A percentile compares a stretch with the other conserved stretches of the same genome.
Conservation (phyloP, 2,113 vertebrate species). For the Elephas maximus region DNA sequence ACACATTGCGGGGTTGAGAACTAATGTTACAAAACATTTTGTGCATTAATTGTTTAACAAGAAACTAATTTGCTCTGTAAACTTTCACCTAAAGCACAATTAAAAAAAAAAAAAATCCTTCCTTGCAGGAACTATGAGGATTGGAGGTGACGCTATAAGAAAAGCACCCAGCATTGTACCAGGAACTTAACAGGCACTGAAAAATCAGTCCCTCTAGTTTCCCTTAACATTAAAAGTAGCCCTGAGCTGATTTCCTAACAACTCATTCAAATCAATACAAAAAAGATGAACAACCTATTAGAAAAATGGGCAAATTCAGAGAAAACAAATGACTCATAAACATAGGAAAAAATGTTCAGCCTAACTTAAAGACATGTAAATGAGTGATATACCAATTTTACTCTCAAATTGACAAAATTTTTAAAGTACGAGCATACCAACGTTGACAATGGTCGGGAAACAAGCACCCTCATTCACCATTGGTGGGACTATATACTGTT, state of each 20-base stretch:
- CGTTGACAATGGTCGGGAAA: neutral
- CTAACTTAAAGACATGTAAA: constrained; percentile 4
- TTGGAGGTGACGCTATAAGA: neutral
- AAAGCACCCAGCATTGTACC: neutral
- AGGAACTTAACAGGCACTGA: neutral
- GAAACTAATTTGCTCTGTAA: too few species aligned
- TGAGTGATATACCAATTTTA: neutral
- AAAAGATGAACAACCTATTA: neutral
- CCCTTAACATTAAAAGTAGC: neutral
- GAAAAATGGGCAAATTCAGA: neutral
- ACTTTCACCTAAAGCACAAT: too few species aligned
- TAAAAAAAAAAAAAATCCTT: neutral
- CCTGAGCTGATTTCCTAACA: neutral
- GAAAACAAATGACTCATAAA: neutral
- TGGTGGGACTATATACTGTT: neutral
- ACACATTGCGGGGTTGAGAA: too few species aligned
- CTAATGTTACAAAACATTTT: too few species aligned
- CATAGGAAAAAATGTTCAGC: neutral
- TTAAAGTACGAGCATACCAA: neutral
- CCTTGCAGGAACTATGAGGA: neutral
- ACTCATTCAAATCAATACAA: neutral
- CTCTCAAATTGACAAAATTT: neutral
- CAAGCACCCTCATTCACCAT: neutral
- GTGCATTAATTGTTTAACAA: too few species aligned
- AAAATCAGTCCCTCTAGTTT: neutral